Conservation (phyloP, 1,140 invertebrate genomes). For the Babylonia areolata region DNA sequence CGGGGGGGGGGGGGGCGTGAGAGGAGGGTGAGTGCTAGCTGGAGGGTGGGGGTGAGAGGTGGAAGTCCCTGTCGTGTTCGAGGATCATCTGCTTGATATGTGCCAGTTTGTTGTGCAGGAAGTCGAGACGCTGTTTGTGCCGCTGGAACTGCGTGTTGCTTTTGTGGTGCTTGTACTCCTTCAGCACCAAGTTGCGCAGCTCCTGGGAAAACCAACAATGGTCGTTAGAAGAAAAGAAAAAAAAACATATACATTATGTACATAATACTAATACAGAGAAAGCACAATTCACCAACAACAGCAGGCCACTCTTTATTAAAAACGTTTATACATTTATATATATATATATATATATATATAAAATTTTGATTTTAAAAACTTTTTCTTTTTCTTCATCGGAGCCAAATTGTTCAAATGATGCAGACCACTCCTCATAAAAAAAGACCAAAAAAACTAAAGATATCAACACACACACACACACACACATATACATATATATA, state of each 20-base stretch:
- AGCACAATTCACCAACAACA: too few species aligned
- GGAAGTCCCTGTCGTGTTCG: conserved; percentile 83
- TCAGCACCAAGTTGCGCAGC: conserved; percentile 85
- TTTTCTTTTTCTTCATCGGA: too few species aligned
- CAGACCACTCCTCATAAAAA: too few species aligned
- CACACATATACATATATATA: too few species aligned
- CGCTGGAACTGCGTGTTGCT: conserved; percentile 84
- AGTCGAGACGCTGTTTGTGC: conserved; percentile 86
- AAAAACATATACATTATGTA: conserved; percentile 4
- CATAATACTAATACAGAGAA: background rate
- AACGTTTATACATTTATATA: too few species aligned
- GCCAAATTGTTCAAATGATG: too few species aligned
- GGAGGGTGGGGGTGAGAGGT: background rate
- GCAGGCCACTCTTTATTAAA: too few species aligned
- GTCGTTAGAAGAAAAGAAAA: too few species aligned
- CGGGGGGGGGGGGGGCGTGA: background rate
- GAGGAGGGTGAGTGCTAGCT: conserved; percentile 39
- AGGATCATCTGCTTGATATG: conserved; percentile 91
- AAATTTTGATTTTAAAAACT: too few species aligned
- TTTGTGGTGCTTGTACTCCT: conserved; percentile 88
- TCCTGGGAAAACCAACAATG: conserved; percentile 76
- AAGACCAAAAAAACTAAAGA: too few species aligned
- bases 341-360: too few species aligned
- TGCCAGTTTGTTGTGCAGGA: conserved; percentile 91
- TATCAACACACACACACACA: too few species aligned